Conservation (phyloP, 2,113 vertebrate genomes). For the Coptodon rendalli region DNA sequence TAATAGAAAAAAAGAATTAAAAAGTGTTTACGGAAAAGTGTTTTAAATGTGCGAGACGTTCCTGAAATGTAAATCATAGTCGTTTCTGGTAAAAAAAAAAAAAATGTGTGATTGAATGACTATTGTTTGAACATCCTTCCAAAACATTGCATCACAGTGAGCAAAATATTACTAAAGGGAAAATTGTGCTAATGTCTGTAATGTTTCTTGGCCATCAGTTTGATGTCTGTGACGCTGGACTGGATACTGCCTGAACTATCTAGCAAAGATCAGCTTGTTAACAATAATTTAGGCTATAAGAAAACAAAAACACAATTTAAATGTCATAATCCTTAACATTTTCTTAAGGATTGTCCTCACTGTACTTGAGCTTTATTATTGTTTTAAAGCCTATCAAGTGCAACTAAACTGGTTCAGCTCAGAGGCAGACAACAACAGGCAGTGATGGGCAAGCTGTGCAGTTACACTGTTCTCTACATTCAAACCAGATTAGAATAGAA, state of each 20-base stretch:
- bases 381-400: background rate
- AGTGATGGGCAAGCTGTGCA: background rate
- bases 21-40: fast-evolving
- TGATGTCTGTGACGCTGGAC: background rate
- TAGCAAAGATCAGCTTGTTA: background rate
- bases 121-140: background rate
- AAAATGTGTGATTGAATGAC: background rate
- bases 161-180: background rate
- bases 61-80: background rate
- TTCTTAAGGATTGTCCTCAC: fast-evolving
- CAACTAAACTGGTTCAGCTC: background rate
- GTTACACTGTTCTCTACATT: background rate
- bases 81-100: background rate
- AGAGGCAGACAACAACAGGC: background rate
- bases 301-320: background rate
- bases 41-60: background rate
- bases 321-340: background rate
- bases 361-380: background rate
- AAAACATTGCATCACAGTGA: background rate
- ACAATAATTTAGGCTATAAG: background rate
- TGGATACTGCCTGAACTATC: background rate
- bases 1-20: background rate
- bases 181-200: background rate
- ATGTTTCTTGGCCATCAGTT: background rate
- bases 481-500: background rate